These are phyloP conservation scores for Lagodon rhomboides DNA, from an alignment of 2,797 vertebrate species.

Conservation along the genomic window DNA sequence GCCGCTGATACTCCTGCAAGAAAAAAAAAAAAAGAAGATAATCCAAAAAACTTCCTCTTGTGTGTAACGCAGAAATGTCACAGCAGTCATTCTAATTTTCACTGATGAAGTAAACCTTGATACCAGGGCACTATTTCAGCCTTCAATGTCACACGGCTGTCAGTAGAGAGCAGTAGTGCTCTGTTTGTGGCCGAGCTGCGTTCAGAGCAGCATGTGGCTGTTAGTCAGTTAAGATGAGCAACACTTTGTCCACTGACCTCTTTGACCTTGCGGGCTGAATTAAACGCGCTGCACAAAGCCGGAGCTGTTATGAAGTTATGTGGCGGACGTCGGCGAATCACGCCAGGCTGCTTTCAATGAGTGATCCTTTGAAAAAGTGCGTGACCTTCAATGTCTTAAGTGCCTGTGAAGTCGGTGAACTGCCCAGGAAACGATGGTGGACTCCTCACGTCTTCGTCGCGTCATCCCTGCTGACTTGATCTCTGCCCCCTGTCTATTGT, in stretches of 20 bases:
- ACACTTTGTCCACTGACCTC: slow-evolving; percentile 78
- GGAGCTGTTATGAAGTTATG: slow-evolving; percentile 57
- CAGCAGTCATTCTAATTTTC: slow-evolving; percentile 21
- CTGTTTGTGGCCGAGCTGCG: slow-evolving; percentile 30
- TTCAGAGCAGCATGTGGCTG: slow-evolving; percentile 40
- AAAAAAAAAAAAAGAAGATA: not conserved
- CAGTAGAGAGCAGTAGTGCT: slow-evolving; percentile 86
- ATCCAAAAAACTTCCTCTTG: slow-evolving; percentile 16
- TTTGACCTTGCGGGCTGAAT: slow-evolving; percentile 80
- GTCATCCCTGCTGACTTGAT: slow-evolving; percentile 30
- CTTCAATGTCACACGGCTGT: slow-evolving; percentile 18
- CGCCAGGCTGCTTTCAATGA: slow-evolving; percentile 50
- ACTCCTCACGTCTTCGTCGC: slow-evolving; percentile 38
- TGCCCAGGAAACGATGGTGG: slow-evolving; percentile 31
- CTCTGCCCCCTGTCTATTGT: slow-evolving; percentile 4
- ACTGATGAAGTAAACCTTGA: slow-evolving; percentile 21
- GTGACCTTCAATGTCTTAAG: slow-evolving; percentile 68
- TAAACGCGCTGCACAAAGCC: slow-evolving; percentile 58
- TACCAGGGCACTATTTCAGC: slow-evolving; percentile 3
- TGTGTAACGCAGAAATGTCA: slow-evolving; percentile 12
- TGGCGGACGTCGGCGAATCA: slow-evolving; percentile 46
- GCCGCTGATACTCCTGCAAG: slow-evolving; percentile 4
- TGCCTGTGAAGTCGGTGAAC: slow-evolving; percentile 35
- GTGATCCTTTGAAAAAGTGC: slow-evolving; percentile 48
- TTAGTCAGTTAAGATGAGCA: slow-evolving; percentile 65